Evolutionary conservation across 2,113 vertebrate genomes (phyloP), one percentile per base, ranked within the genome.

Genomic region (Cettia cetti): DNA sequence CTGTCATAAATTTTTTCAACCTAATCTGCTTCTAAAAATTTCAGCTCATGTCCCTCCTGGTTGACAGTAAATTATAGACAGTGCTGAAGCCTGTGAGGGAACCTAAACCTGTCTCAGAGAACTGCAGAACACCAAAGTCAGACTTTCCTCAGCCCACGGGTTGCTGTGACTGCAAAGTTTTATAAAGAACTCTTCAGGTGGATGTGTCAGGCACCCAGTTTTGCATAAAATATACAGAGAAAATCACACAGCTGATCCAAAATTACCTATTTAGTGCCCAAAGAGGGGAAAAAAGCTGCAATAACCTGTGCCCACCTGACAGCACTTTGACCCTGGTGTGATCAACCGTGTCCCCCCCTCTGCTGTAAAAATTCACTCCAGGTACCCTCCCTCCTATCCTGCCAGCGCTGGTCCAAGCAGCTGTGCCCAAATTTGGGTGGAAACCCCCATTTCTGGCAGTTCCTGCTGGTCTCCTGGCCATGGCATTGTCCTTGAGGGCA

Each of bases 1-100:
- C 84, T 94, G 87, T 96, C 95, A 97, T 98, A 97, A 98, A 97
- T 97, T 97, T 97, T 95, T 96, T 97, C 95, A 94, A 63, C 45
- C 92, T 96, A 61, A 97, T 96, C 92, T 96, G 92, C 91, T 97
- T 94, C 95, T 96, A 92, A 94, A 97, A 97, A 95, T 97, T 96
- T 89, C 92, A 92, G 77, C 81, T 93, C 71, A 69, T 88, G 79
- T 95, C 94, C 95, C 94, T 96, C 81, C 37, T 90, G 90, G 76
- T 80, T 93, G 77, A 65, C 69, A 75, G 87, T 95, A 93, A 96
- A 96, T 92, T 54, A 84, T 0, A 47, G 87, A 65, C 59, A 77
- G 30, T 5, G 68, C 56, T 82, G 93, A 95, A 92, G 78, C 30
- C 80, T 92, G 22, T 9, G 20, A 95, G 89, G 66, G 92, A 74